A percentile compares a stretch with the other conserved stretches of the same genome.
phyloP scores from a whole-genome alignment of 2,797 vertebrate genomes.

The Chloroceryle amazona region DNA sequence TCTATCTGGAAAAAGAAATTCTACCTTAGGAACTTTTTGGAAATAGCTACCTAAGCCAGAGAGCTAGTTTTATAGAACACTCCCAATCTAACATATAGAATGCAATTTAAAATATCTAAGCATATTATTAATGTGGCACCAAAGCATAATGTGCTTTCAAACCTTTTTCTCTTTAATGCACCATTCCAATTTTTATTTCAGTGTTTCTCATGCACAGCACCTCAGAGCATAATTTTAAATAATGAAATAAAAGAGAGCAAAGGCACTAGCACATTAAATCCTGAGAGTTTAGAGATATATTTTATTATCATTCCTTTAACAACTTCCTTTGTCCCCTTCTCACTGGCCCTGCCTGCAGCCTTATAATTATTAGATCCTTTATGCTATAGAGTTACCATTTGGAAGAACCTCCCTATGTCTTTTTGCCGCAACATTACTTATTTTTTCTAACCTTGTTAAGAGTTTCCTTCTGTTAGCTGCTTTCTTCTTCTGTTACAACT shows the following conservation, averaged over 20 bases:
- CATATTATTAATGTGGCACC: not conserved
- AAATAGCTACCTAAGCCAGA: not conserved
- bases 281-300: not conserved
- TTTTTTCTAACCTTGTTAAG: not conserved
- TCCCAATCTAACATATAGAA: not conserved
- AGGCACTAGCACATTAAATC: not conserved
- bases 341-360: not conserved
- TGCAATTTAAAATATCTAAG: not conserved
- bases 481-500: not conserved
- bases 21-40: not conserved
- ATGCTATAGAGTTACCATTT: not conserved
- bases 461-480: not conserved
- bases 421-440: not conserved
- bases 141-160: not conserved
- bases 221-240: not conserved
- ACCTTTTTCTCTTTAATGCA: not conserved
- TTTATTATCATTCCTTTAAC: not conserved
- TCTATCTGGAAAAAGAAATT: not conserved
- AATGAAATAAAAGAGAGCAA: conserved; percentile 31
- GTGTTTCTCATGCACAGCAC: not conserved
- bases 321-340: not conserved
- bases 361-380: not conserved
- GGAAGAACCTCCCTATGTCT: not conserved
- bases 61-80: not conserved
- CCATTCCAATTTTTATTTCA: not conserved